Percentiles rank a stretch among this genome's conserved stretches.
Evolutionary conservation across 2,797 vertebrate species (phyloP).

Genomic region (Dryobates pubescens): DNA sequence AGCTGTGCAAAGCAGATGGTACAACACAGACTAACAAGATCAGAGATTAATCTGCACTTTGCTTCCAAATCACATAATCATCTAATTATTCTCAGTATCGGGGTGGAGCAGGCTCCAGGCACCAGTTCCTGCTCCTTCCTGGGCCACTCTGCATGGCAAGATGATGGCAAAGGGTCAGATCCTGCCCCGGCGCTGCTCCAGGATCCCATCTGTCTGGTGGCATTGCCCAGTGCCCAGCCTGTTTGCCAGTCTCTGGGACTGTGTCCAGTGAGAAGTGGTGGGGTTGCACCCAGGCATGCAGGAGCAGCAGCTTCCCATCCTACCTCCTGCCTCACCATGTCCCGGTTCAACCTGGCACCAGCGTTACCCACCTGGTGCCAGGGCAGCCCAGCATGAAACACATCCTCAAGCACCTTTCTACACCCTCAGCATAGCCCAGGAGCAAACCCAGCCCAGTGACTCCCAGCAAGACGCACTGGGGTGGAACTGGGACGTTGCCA

Average conservation of each 20-base stretch:
- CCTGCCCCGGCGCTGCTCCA: neutral
- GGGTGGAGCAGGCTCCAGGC: slow-evolving; percentile 10
- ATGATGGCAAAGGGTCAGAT: neutral
- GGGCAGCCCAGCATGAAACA: neutral
- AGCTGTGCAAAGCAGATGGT: slow-evolving; percentile 50
- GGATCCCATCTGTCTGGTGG: fast-evolving
- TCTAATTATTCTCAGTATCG: slow-evolving; percentile 25
- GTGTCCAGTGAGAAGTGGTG: neutral
- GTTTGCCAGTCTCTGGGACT: fast-evolving
- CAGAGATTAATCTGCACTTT: slow-evolving; percentile 59
- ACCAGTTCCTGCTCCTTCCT: neutral
- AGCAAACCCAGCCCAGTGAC: neutral
- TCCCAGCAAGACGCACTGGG: neutral
- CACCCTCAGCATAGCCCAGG: neutral
- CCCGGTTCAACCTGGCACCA: fast-evolving
- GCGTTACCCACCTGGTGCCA: fast-evolving
- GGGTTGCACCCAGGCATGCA: fast-evolving
- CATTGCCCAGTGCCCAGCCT: fast-evolving
- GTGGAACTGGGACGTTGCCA: neutral
- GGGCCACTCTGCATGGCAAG: neutral
- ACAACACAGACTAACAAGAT: slow-evolving; percentile 40
- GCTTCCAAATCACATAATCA: slow-evolving; percentile 50
- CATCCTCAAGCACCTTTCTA: neutral
- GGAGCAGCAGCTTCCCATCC: neutral
- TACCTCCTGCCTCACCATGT: too few species aligned